Conservation (phyloP, 2,113 vertebrate genomes). For the Piprites chloris region DNA sequence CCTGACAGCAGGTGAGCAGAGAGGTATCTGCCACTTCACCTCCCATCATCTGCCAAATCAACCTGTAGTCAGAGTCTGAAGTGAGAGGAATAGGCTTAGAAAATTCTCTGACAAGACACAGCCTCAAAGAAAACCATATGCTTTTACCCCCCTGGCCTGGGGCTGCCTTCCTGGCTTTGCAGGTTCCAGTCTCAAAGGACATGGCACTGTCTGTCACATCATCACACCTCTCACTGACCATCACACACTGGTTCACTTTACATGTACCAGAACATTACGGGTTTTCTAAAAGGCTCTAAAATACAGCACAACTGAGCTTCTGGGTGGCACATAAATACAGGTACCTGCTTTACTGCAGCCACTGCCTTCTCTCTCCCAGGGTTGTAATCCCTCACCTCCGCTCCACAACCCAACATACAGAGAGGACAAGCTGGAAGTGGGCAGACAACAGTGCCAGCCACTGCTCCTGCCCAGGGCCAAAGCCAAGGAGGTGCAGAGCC, state of each 20-base stretch:
- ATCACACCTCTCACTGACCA: neutral
- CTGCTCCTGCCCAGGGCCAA: neutral
- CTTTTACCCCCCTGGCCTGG: neutral
- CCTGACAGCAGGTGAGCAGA: neutral
- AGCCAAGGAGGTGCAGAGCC: neutral
- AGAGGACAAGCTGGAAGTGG: neutral
- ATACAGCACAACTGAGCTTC: neutral
- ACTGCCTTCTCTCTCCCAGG: neutral
- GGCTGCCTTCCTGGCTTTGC: neutral
- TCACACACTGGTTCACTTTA: neutral
- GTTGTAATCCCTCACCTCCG: accelerated
- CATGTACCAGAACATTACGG: neutral
- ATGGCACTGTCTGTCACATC: neutral
- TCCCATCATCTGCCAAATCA: neutral
- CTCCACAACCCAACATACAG: neutral
- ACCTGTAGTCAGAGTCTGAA: neutral
- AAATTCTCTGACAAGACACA: neutral
- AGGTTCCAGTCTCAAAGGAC: neutral
- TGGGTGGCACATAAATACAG: neutral
- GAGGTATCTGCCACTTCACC: neutral
- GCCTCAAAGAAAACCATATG: neutral
- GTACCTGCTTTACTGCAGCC: neutral
- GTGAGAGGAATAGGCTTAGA: neutral
- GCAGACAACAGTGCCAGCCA: neutral
- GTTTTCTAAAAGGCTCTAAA: neutral